phyloP scores from a whole-genome alignment of 2,888 invertebrate genomes.

The Biston betularia region DNA sequence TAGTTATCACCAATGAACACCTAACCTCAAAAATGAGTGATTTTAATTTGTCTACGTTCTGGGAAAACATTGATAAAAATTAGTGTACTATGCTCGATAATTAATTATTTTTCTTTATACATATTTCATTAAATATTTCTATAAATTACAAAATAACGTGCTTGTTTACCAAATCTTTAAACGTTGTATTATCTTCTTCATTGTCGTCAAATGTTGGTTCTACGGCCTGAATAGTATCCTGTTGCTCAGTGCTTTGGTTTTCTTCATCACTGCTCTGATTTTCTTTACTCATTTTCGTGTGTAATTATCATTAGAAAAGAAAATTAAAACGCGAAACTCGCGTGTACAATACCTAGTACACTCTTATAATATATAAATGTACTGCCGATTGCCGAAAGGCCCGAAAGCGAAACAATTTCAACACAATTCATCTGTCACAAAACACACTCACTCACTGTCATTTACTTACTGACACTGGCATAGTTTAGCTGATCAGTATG shows the following conservation, averaged over 20 bases:
- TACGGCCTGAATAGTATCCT: conserved; percentile 46
- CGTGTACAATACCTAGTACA: not conserved
- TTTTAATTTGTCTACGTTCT: too few species aligned
- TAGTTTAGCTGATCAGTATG: too few species aligned
- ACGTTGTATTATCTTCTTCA: conserved; percentile 73
- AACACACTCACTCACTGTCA: too few species aligned
- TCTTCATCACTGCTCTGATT: conserved; percentile 63
- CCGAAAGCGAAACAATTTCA: too few species aligned
- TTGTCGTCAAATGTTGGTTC: conserved; percentile 50
- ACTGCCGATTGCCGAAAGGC: too few species aligned
- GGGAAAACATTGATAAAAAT: not conserved
- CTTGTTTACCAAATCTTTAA: conserved; percentile 76
- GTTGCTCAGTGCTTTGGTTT: conserved; percentile 54
- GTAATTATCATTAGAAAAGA: not conserved
- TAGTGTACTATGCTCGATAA: not conserved
- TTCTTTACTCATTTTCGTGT: conserved; percentile 66
- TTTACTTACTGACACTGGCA: too few species aligned
- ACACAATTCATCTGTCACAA: too few species aligned
- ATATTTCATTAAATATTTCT: not conserved
- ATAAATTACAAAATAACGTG: conserved; percentile 5
- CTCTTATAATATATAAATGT: not conserved
- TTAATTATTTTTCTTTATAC: not conserved
- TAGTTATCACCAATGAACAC: not conserved
- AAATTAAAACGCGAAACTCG: not conserved
- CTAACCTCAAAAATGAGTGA: not conserved